Conservation (phyloP, 2,888 invertebrate genomes). For the Gastracanthus pulcherrimus region DNA sequence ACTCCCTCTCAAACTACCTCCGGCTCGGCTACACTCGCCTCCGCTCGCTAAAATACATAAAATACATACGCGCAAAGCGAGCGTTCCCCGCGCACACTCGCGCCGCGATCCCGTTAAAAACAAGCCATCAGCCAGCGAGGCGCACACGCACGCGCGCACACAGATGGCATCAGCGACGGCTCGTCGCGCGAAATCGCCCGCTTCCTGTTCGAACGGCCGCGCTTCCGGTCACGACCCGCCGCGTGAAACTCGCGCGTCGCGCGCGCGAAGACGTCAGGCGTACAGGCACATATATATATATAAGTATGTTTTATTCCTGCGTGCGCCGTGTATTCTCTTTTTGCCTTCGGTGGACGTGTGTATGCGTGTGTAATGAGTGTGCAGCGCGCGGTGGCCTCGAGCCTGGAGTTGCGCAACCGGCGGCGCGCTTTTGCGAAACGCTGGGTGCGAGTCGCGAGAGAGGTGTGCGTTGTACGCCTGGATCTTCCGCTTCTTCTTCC, state of each 20-base stretch:
- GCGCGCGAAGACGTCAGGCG: constrained; percentile 59
- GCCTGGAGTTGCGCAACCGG: too few species aligned
- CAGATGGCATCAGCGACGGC: too few species aligned
- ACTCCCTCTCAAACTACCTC: too few species aligned
- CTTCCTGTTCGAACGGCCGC: constrained; percentile 67
- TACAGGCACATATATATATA: too few species aligned
- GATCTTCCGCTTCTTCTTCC: too few species aligned
- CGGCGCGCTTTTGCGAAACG: background rate
- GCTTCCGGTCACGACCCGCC: constrained; percentile 75
- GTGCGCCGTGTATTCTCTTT: constrained; percentile 15
- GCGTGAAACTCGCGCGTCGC: constrained; percentile 63
- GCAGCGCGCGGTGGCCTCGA: too few species aligned
- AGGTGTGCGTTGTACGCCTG: background rate
- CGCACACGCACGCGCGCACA: too few species aligned
- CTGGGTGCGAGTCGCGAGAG: background rate
- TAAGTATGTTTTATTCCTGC: constrained; percentile 60
- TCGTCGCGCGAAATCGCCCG: constrained; percentile 63
- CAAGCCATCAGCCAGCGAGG: background rate
- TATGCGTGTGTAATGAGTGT: background rate
- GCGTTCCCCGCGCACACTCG: constrained; percentile 59
- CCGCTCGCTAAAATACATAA: background rate
- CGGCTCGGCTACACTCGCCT: background rate
- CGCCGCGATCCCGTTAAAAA: constrained; percentile 69
- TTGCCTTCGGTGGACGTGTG: background rate
- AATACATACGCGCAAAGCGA: constrained; percentile 41